Evolutionary conservation across 2,113 vertebrate species (phyloP).

Genomic region (Tenebrosternarchus preto): DNA sequence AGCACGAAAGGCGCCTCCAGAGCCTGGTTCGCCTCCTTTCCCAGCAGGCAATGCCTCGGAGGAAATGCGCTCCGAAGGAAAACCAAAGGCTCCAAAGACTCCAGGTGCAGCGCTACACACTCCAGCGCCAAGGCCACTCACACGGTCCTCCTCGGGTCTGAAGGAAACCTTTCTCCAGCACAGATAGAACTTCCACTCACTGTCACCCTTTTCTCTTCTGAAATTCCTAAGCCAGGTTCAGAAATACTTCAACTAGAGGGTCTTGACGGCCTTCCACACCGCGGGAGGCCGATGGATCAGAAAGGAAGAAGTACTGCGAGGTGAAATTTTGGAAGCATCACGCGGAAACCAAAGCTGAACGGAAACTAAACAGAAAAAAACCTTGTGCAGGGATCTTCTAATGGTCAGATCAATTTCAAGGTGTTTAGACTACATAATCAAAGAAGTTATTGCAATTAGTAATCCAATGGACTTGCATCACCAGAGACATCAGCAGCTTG

Average conservation of each 20-base stretch:
- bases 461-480: neutral
- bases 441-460: neutral
- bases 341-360: neutral
- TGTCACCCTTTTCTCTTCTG: neutral
- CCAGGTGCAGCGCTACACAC: neutral
- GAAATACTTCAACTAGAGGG: neutral
- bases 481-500: neutral
- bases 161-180: neutral
- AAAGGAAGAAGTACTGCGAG: neutral
- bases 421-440: slow-evolving; percentile 3
- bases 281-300: too few species aligned
- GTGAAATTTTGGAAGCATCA: neutral
- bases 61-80: too few species aligned
- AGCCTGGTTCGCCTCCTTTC: neutral
- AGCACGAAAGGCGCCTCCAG: neutral
- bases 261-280: neutral
- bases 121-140: neutral
- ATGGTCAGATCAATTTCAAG: neutral
- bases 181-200: neutral
- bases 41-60: neutral
- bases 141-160: neutral
- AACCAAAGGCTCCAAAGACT: neutral
- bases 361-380: neutral
- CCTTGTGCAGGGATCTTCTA: neutral
- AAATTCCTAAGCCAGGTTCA: neutral